Base-by-base conservation (phyloP, 2,888 invertebrate species). In the Polymixis flavicincta region DNA sequence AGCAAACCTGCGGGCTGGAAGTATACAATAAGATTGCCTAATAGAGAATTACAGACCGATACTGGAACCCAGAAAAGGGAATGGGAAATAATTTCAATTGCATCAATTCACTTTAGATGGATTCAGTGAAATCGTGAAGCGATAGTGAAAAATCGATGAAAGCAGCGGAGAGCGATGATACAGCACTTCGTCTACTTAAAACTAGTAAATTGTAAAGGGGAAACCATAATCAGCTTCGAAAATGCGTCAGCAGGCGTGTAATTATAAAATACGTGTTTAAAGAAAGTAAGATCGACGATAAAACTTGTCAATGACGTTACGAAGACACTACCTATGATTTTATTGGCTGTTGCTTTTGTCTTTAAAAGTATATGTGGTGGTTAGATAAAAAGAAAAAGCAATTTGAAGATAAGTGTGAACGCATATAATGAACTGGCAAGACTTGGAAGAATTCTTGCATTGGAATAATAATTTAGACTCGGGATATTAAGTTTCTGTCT, bases 181-280 rank as follows among this genome's bases (percentile, higher is more conserved):
- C 14, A 14, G 11, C 59, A 69, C 22, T 59, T 55, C 22, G 19
- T 74, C 61, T 71, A 45, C 55, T 71, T 78, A 66, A 61, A 71
- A 75, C 67, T 66, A 69, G 63, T 60, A 25, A 74, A 79, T 59
- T 75, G 68, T 76, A 52, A 73, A 80, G 74, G 63, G 65, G 74
- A 76, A 76, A 71, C 32, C 65, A 14, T 88, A 87, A 88, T 86
- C 59, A 86, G 78, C 71, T 69, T 80, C 22, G 22, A 57, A 88
- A 86, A 89, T 89, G 88, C 89, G 70, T 61, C 64, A 78, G 61
- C 87, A 87, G 79, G 87, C 74, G 76, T 77, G 78, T 78, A 61
- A 75, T 76, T 71, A 80, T 76, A 80, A 84, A 80, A 83, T 76
- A 84, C 84, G 71, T 74, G 74, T 80, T 76, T 80, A 76, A 74